Evolutionary conservation across 2,888 invertebrate genomes (phyloP).

Genomic region (Epinotia demarniana): DNA sequence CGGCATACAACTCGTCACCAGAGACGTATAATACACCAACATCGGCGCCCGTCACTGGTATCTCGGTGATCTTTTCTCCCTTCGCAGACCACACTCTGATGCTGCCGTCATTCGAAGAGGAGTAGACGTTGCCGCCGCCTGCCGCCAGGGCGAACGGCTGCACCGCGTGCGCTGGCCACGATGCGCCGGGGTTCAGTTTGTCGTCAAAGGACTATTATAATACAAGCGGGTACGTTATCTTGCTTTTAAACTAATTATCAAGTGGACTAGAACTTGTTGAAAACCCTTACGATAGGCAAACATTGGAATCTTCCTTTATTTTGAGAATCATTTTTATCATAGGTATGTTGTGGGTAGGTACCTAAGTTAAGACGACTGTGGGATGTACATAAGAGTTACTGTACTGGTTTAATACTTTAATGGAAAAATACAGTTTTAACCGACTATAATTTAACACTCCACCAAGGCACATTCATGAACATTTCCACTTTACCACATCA

Average conservation of each 20-base stretch:
- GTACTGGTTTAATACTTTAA: no score
- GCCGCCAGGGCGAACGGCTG: constrained; percentile 86
- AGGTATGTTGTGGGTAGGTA: no score
- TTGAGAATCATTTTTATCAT: no score
- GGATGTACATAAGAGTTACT: no score
- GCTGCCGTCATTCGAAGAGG: constrained; percentile 87
- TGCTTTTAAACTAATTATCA: no score
- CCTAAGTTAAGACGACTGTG: no score
- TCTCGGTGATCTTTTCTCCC: constrained; percentile 68
- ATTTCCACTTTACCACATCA: no score
- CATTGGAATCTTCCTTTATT: no score
- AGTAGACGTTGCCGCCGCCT: constrained; percentile 79
- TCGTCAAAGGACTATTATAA: constrained; percentile 65
- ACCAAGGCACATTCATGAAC: no score
- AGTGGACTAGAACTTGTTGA: neutral
- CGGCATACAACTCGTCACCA: constrained; percentile 82
- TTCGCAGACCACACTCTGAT: constrained; percentile 83
- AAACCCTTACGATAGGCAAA: no score
- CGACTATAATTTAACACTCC: no score
- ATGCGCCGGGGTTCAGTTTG: constrained; percentile 59
- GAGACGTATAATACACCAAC: constrained; percentile 65
- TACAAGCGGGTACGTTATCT: neutral
- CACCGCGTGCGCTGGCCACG: constrained; percentile 85
- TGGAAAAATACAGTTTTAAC: no score
- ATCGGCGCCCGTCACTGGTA: constrained; percentile 73